Base-by-base conservation (phyloP, 1,140 invertebrate genomes). In the Dendroctonus valens region DNA sequence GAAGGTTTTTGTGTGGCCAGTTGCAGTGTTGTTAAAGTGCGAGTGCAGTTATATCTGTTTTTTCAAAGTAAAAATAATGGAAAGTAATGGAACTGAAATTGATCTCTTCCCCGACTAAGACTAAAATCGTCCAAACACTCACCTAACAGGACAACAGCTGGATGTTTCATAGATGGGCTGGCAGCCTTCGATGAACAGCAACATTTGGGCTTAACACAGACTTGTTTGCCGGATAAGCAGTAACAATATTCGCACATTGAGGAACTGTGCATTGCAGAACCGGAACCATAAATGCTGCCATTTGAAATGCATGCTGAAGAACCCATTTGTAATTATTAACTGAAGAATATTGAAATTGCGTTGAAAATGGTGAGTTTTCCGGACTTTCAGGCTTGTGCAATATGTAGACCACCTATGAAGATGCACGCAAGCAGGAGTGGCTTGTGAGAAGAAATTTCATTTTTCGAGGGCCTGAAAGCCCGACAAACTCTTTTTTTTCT, bases 171-270 rank as follows among this genome's bases (percentile, higher is more conserved):
- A 91, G 0, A 81, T 78, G 0, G 86, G 81, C 14, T 79, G 83
- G 74, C 93, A 95, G 26, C 90, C 91, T 5, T 86, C 83, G 7
- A 92, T 81, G 0, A 89, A 84, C n/a, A 92, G 80, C 64, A 93
- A 79, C 93, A 95, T 73, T 87, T 86, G 0, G 92, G 93, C 68
- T 86, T 83, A 37, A 94, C 87, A 76, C 93, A 95, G 69, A 85
- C 87, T 72, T 91, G 85, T 55, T 83, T 80, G 6, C 91, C 91
- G 69, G 78, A 79, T 7, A 77, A 81, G 74, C 93, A 95, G 79
- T 92, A 95, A 79, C 93, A 95, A 75, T 93, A 92, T 78, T 93
- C 89, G 79, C 93, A 95, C 5, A 86, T 82, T 54, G 85, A 85
- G 8, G 86, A 87, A 4, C 89, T 87, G 62, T 86, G 81, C 89